A percentile compares a stretch with the other conserved stretches of the same genome.
phyloP scores from a whole-genome alignment of 1,140 invertebrate species.

The Cryptotermes secundus region DNA sequence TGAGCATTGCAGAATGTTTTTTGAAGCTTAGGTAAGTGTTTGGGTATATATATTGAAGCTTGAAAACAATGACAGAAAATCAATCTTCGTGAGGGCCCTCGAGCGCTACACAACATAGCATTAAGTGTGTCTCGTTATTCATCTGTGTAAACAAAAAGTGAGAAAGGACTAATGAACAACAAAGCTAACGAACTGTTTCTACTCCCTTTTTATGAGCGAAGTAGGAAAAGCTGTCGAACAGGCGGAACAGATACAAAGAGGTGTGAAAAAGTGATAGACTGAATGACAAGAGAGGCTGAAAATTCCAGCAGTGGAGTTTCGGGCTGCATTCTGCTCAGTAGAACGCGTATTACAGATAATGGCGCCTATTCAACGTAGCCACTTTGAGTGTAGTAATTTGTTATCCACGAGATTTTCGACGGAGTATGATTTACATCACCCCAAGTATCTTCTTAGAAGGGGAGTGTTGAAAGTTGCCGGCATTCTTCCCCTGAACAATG shows the following conservation, averaged over 20 bases:
- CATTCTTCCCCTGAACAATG: too few relatives aligned
- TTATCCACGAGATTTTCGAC: too few relatives aligned
- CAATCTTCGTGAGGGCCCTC: background rate
- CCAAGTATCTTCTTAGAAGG: too few relatives aligned
- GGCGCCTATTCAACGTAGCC: too few relatives aligned
- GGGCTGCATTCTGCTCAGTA: too few relatives aligned
- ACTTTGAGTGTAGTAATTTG: too few relatives aligned
- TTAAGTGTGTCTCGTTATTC: background rate
- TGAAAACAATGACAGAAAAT: background rate
- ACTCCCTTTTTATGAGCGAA: background rate
- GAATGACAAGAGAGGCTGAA: background rate
- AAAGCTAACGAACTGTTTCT: background rate
- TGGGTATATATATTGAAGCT: background rate
- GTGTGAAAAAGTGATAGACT: background rate
- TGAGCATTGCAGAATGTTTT: too few relatives aligned
- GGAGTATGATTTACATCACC: too few relatives aligned
- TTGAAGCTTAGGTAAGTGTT: background rate
- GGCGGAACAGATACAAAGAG: background rate
- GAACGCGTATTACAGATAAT: too few relatives aligned
- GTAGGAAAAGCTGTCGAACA: background rate
- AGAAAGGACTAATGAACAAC: background rate
- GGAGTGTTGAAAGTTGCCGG: too few relatives aligned
- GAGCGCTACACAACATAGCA: background rate
- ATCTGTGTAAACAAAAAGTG: background rate
- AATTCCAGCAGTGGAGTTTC: too few relatives aligned